Evolutionary conservation across 2,888 invertebrate genomes (phyloP).

Genomic region (Hedychridium roseum): DNA sequence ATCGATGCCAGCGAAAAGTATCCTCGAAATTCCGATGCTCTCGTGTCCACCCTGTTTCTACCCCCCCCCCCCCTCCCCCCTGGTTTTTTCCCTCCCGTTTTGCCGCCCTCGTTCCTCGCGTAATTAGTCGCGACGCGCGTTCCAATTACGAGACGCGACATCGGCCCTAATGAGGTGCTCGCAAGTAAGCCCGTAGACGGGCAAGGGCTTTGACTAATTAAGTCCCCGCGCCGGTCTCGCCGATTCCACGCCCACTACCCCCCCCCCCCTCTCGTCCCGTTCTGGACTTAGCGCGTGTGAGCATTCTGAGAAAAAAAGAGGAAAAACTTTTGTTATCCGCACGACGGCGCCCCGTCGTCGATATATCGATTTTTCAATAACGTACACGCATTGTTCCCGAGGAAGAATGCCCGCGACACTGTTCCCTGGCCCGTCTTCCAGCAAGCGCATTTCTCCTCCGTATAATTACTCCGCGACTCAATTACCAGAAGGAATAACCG

Average conservation of each 20-base stretch:
- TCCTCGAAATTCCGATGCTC: conserved; percentile 1
- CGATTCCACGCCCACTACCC: conserved; percentile 7
- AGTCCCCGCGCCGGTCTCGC: conserved; percentile 37
- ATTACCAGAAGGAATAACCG: too few relatives aligned
- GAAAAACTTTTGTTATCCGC: not conserved
- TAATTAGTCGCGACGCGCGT: conserved; percentile 45
- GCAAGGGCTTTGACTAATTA: conserved; percentile 49
- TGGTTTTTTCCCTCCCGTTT: conserved; percentile 6
- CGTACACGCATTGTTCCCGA: too few relatives aligned
- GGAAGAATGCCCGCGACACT: too few relatives aligned
- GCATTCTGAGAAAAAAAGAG: not conserved
- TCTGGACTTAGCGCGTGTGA: too few relatives aligned
- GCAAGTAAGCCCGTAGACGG: conserved; percentile 45
- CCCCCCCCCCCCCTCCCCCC: conserved; percentile 14
- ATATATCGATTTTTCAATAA: not conserved
- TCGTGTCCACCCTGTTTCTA: conserved; percentile 19
- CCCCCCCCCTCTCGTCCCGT: conserved; percentile 4
- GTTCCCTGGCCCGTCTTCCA: too few relatives aligned
- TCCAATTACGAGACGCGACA: conserved; percentile 48
- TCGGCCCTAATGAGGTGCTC: conserved; percentile 47
- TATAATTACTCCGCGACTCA: too few relatives aligned
- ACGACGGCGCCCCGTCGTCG: not conserved
- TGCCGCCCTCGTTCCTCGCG: too few relatives aligned
- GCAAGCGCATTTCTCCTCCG: too few relatives aligned
- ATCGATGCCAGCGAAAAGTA: not conserved